Percentiles rank a stretch among this genome's conserved stretches.
Conservation (phyloP, 2,888 invertebrate genomes). For the Tenthredo amoena region DNA sequence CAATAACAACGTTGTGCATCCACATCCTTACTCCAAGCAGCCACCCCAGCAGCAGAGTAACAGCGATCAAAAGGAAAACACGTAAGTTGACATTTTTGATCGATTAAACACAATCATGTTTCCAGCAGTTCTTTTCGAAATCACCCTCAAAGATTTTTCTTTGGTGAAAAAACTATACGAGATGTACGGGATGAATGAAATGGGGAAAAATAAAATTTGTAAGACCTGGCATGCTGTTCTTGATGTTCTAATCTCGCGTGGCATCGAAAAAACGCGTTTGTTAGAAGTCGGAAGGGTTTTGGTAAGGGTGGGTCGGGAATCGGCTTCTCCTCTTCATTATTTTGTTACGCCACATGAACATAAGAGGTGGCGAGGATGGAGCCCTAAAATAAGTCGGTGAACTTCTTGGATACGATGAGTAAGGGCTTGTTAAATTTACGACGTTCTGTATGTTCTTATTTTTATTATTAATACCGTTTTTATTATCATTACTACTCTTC, state of each 20-base stretch:
- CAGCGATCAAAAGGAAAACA: conserved; percentile 76
- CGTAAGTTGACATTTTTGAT: conserved; percentile 66
- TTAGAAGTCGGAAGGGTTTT: neutral
- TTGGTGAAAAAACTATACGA: neutral
- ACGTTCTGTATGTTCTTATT: neutral
- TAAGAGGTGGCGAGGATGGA: conserved; percentile 58
- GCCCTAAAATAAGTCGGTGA: conserved; percentile 71
- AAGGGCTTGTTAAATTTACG: conserved; percentile 45
- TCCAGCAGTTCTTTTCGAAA: neutral
- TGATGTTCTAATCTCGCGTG: neutral
- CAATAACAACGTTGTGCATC: conserved; percentile 77
- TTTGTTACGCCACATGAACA: conserved; percentile 68
- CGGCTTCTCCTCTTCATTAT: conserved; percentile 64
- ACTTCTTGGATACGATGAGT: conserved; percentile 34
- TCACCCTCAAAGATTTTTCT: neutral
- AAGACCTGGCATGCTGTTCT: neutral
- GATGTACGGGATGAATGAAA: too few species aligned
- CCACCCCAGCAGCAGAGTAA: conserved; percentile 68
- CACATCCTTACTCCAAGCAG: conserved; percentile 75
- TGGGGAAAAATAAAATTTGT: neutral
- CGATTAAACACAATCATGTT: neutral
- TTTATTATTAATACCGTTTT: neutral
- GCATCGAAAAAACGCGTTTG: neutral
- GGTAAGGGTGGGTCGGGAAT: neutral
- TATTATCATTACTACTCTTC: neutral